Percentiles rank a stretch among this genome's conserved stretches.
Conservation (phyloP, 1,140 invertebrate species). For the roundworm (Caenorhabditis elegans) region DNA sequence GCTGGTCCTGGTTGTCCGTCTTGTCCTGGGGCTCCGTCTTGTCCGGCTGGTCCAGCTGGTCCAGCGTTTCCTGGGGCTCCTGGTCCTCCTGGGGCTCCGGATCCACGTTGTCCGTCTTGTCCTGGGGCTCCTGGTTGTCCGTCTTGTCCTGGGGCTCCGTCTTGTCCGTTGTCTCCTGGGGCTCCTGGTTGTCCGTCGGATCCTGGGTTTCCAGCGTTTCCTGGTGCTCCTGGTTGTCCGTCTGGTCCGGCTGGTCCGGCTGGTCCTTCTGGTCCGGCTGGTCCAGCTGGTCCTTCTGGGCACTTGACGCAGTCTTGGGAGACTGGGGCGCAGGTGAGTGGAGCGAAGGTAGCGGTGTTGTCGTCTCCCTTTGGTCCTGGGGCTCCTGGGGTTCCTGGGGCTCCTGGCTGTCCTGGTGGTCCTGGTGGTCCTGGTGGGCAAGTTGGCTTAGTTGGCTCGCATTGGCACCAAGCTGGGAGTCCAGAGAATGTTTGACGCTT, state of each 20-base stretch:
- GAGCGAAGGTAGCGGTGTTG: constrained; percentile 44
- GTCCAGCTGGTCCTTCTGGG: constrained; percentile 46
- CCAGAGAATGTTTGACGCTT: constrained; percentile 51
- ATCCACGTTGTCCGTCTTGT: constrained; percentile 38
- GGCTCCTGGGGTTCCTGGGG: constrained; percentile 41
- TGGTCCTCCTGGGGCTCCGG: constrained; percentile 29
- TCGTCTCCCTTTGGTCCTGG: constrained; percentile 50
- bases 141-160: constrained; percentile 39
- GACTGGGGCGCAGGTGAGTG: constrained; percentile 36
- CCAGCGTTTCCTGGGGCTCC: constrained; percentile 41
- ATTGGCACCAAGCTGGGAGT: constrained; percentile 53
- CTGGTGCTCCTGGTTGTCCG: constrained; percentile 41
- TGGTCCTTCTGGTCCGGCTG: constrained; percentile 42
- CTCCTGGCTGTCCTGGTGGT: constrained; percentile 49
- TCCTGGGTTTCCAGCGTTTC: constrained; percentile 41
- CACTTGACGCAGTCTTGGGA: constrained; percentile 51
- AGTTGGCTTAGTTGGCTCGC: constrained; percentile 49
- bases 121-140: constrained; percentile 37
- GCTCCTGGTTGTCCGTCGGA: constrained; percentile 32
- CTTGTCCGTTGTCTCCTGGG: constrained; percentile 19
- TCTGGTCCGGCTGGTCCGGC: constrained; percentile 39
- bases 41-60: constrained; percentile 38
- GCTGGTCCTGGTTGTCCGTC: constrained; percentile 38
- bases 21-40: constrained; percentile 35
- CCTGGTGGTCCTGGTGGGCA: constrained; percentile 51